phyloP scores from a whole-genome alignment of 2,113 vertebrate species.

The Steatornis caripensis region DNA sequence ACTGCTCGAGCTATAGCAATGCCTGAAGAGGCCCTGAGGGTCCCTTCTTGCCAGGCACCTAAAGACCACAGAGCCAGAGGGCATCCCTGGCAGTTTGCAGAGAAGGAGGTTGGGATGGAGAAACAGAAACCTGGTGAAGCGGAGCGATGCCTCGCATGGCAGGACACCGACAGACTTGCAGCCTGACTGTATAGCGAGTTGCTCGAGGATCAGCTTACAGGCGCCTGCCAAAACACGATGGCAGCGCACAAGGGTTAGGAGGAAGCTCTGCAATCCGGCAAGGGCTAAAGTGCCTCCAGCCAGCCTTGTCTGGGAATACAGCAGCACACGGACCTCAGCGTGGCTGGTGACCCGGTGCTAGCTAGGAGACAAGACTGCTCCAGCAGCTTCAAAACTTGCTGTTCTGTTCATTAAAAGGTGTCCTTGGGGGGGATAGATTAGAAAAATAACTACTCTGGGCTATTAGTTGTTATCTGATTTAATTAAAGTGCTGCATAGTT shows the following conservation, averaged over 20 bases:
- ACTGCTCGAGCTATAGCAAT: background rate
- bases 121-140: background rate
- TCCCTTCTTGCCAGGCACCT: background rate
- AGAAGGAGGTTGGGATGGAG: background rate
- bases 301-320: background rate
- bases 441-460: background rate
- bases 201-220: fast-evolving
- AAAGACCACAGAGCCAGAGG: background rate
- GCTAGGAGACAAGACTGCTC: background rate
- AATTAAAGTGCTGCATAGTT: background rate
- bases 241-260: background rate
- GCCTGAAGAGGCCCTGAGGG: fast-evolving
- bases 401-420: background rate
- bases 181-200: fast-evolving
- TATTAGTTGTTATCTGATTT: conserved; percentile 22
- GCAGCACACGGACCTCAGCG: background rate
- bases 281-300: background rate
- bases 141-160: fast-evolving
- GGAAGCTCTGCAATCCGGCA: background rate
- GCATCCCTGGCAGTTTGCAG: background rate
- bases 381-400: background rate
- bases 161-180: background rate
- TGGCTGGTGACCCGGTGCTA: background rate
- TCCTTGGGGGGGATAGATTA: background rate
- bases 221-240: background rate